A percentile compares a stretch with the other conserved stretches of the same genome.
phyloP scores from a whole-genome alignment of 2,113 vertebrate species.

The Pedetes capensis region DNA sequence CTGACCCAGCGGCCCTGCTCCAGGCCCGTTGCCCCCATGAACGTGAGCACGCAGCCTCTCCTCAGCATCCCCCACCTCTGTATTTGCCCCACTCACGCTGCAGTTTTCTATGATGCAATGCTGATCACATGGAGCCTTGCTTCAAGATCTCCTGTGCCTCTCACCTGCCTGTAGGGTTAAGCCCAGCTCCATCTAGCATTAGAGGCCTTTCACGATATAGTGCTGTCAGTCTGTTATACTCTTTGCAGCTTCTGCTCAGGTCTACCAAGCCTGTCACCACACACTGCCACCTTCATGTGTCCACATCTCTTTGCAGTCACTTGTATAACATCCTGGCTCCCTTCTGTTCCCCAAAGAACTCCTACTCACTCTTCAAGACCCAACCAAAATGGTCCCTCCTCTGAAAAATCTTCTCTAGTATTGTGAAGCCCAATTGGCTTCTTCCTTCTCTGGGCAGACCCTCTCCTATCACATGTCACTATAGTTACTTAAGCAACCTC shows the following conservation, averaged over 20 bases:
- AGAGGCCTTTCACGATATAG: background rate
- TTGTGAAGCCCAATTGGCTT: background rate
- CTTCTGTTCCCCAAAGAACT: background rate
- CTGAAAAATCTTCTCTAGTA: background rate
- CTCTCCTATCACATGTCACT: background rate
- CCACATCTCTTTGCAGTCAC: background rate
- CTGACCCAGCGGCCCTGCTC: background rate
- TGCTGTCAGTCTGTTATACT: background rate
- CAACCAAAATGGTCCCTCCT: background rate
- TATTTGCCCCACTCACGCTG: background rate
- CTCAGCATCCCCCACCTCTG: background rate
- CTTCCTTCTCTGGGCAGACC: background rate
- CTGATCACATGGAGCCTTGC: background rate
- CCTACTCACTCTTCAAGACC: slow-evolving; percentile 11
- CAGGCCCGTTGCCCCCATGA: background rate
- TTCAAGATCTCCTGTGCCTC: background rate
- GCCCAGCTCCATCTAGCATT: background rate
- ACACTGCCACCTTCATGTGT: background rate
- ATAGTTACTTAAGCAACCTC: background rate
- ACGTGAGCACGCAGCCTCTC: background rate
- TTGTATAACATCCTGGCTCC: background rate
- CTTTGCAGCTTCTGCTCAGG: background rate
- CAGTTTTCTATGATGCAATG: background rate
- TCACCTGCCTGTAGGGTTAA: background rate
- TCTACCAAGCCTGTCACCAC: background rate